A percentile compares a stretch with the other conserved stretches of the same genome.
These are phyloP conservation scores for Carassius gibelio DNA, from an alignment of 2,113 vertebrate genomes.

Conservation along the genomic window DNA sequence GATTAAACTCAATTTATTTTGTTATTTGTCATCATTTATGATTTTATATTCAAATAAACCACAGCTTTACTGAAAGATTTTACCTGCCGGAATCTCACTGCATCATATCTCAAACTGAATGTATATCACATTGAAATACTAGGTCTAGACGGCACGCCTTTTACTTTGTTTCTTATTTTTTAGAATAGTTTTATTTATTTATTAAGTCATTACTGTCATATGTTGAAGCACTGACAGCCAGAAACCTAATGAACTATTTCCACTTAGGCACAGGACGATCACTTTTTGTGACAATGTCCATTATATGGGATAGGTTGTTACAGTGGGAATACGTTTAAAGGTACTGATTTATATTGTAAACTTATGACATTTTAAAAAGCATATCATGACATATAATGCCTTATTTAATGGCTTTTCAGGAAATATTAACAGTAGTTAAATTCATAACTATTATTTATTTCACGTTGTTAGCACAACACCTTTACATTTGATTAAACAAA, in stretches of 20 bases:
- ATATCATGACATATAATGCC: no score
- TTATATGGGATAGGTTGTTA: not conserved
- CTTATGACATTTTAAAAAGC: no score
- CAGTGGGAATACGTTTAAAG: not conserved
- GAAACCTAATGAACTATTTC: not conserved
- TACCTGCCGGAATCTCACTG: no score
- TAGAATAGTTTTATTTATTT: not conserved
- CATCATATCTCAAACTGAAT: no score
- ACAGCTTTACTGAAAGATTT: no score
- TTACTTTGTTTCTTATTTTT: not conserved
- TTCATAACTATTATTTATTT: not conserved
- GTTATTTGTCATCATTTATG: no score
- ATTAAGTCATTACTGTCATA: not conserved
- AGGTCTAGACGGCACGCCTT: not conserved
- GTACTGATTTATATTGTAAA: not conserved
- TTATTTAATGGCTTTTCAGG: not conserved
- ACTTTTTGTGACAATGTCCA: not conserved
- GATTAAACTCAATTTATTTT: no score
- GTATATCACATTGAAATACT: not conserved
- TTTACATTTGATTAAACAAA: not conserved
- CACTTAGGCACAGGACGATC: not conserved
- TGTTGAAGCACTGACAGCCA: not conserved
- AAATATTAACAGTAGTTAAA: not conserved
- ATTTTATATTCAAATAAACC: no score
- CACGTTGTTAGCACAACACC: slow-evolving; percentile 26